Base-by-base conservation (phyloP, 2,113 vertebrate genomes). In the Odontesthes bonariensis region DNA sequence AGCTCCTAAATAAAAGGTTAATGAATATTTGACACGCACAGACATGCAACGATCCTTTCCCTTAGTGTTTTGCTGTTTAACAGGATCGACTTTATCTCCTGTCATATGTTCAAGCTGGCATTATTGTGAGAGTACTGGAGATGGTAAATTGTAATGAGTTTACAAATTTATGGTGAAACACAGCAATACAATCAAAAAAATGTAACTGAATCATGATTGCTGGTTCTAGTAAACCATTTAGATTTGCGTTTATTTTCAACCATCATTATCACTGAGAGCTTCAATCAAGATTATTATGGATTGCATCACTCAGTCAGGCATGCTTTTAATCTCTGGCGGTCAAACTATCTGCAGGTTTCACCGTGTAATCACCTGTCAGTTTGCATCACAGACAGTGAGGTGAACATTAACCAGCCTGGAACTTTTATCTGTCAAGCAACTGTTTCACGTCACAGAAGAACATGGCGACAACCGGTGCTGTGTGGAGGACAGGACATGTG, bases 381-480 rank as follows among this genome's bases (percentile, higher is more conserved):
- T 59, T 33, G 42, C 51, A 5, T 6, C 31, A 27, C 38, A 12
- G 32, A n/a, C 0, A 35, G 0, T 4, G 1, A 7, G 80, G 66
- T 87, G 90, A 92, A 89, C 63, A 93, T 93, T 94, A 92, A 92
- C 91, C 49, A 5, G 20, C 17, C 2, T 22, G 9, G 22, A 14
- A 44, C 17, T 74, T 49, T 60, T 16, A 44, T 9, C 19, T 42
- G 61, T 73, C 69, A 49, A 0, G 64, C 38, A 1, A 44, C 14
- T 61, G 73, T 72, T 69, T 33, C 3, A 46, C 6, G 33, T 5
- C 12, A 19, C 35, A 5, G 47, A 20, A 33, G 17, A 82, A 84
- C 73, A 94, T 94, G 94, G 88, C 91, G 71, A 52, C 79, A 42
- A 19, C 64, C 6, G 3, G 31, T 8, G 66, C 38, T 44, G 69